phyloP scores from a whole-genome alignment of 1,140 invertebrate genomes.

The Procambarus virginalis region DNA sequence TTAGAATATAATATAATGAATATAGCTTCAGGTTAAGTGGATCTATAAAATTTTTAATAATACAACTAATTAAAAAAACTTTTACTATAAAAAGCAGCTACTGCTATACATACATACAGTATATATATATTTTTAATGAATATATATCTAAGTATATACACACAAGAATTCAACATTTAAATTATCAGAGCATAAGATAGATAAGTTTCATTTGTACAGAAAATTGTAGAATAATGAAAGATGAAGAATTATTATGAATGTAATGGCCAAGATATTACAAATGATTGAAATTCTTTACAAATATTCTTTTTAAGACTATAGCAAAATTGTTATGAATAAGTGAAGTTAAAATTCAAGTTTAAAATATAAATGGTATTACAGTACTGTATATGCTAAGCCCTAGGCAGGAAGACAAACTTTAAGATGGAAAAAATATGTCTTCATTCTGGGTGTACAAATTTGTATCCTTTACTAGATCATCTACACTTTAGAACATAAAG shows the following conservation, averaged over 20 bases:
- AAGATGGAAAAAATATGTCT: too few species aligned
- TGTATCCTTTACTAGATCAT: too few species aligned
- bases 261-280: not conserved
- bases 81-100: not conserved
- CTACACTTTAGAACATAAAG: too few species aligned
- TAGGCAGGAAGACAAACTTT: not conserved
- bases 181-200: not conserved
- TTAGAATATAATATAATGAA: too few species aligned
- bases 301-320: not conserved
- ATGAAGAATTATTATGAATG: not conserved
- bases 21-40: too few species aligned
- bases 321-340: not conserved
- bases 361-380: not conserved
- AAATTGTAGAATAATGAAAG: not conserved
- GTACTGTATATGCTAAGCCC: not conserved
- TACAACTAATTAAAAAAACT: not conserved
- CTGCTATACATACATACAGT: not conserved
- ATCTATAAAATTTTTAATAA: not conserved
- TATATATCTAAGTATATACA: slow-evolving; percentile 1
- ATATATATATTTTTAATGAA: not conserved
- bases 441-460: too few species aligned
- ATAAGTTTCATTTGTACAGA: not conserved
- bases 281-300: not conserved
- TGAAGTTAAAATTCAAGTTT: not conserved
- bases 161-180: not conserved